Evolutionary conservation across 2,797 vertebrate genomes (phyloP), one percentile per base, ranked within the genome.

Genomic region (Chrysocyon brachyurus): DNA sequence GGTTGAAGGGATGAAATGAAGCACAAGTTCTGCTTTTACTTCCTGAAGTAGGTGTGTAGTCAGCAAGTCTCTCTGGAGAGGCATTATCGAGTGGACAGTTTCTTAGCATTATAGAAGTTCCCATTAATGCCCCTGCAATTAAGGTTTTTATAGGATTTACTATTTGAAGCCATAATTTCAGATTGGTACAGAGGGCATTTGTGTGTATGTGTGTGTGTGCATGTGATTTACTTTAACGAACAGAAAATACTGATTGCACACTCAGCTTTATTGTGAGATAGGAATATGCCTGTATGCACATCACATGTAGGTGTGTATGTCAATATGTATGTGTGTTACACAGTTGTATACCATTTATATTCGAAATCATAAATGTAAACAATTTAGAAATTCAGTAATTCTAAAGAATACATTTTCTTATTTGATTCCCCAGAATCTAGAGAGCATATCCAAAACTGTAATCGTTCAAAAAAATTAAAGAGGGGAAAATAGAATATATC

Each of bases 101-200:
- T 97, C 96, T 97, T 90, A 66, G 49, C 70, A 77, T 87, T 97
- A 96, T 88, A 93, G 94, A 90, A 28, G 86, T 33, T 10, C 61
- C 87, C 96, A 93, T 96, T 98, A 98, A 98, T 96, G 90, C 91
- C 85, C 59, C 79, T 92, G 79, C 98, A 98, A 98, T 98, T 98
- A 98, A 98, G 66, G 54, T n/a, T 98, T 97, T 98, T 97, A 98
- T 93, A 95, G 81, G 72, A 86, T 97, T 98, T 98, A 72, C 97
- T 90, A 97, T 98, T 97, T 97, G 83, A 96, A 98, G 98, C 79
- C 85, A 24, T 98, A 97, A 98, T 98, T 98, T 98, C 90, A 98
- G 94, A 95, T 97, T 96, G 79, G 88, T 97, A 87, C 92, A 97
- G 97, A 97, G 93, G n/a, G 6, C 54, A 11, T 63, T 26, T 73